Conservation (phyloP, 2,113 vertebrate species). For the Amblyopsis rosae region DNA sequence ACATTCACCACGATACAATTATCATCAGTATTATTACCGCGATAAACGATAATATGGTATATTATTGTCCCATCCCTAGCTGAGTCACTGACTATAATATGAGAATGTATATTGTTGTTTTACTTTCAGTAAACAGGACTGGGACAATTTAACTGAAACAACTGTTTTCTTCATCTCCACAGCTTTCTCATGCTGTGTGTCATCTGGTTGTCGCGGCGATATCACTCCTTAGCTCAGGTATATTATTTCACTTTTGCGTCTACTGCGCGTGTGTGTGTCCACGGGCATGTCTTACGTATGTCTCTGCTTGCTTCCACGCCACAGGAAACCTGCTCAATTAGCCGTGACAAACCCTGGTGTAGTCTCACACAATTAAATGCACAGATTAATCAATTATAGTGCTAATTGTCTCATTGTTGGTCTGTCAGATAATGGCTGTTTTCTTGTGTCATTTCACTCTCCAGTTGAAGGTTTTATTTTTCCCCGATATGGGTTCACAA, state of each 20-base stretch:
- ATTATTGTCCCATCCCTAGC: too few relatives aligned
- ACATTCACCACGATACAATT: too few relatives aligned
- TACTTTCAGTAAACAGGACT: constrained; percentile 1
- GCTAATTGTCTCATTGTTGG: constrained; percentile 59
- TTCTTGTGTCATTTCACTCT: background rate
- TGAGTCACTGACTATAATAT: too few relatives aligned
- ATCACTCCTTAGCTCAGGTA: constrained; percentile 81
- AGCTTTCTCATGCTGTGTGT: constrained; percentile 80
- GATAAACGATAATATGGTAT: too few relatives aligned
- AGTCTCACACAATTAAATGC: constrained; percentile 64
- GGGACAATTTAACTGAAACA: background rate
- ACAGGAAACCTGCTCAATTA: constrained; percentile 60
- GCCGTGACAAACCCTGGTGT: constrained; percentile 53
- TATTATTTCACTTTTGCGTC: background rate
- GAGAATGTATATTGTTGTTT: background rate
- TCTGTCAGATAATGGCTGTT: constrained; percentile 40
- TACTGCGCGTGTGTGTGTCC: background rate
- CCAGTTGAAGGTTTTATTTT: constrained; percentile 3
- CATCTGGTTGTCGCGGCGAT: constrained; percentile 78
- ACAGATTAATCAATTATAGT: constrained; percentile 56
- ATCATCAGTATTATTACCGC: too few relatives aligned
- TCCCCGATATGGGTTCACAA: background rate
- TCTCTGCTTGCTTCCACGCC: constrained; percentile 50
- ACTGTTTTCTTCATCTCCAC: constrained; percentile 22
- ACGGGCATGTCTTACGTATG: background rate